Base-by-base conservation (phyloP, 2,797 vertebrate species). In the Ctenopoma multispine region DNA sequence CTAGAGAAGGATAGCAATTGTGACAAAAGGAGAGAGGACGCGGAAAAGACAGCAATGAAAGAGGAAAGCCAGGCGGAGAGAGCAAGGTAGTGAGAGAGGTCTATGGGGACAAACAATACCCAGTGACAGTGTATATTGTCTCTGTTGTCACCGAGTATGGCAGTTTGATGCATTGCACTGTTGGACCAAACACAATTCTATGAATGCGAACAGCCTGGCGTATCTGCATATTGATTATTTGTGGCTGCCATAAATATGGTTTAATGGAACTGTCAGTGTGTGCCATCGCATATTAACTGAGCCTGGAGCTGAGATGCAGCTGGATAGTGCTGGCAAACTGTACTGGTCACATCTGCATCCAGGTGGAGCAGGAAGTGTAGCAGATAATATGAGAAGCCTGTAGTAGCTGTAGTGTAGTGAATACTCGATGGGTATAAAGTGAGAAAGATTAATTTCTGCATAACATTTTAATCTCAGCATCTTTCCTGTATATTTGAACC, bases 191-290 rank as follows among this genome's bases (percentile, higher is more conserved):
- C 79, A 91, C 84, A 87, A 85, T 80, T 81, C 60, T 63, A 83
- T 15, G 44, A 81, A 74, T 55, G 77, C 21, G 53, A 64, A 86
- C 77, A 18, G 77, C 27, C 74, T 53, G 62, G 72, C 65, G 44
- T 77, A 86, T 92, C 85, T 90, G 87, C 91, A 90, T 88, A 90
- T 89, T 85, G 87, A 88, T 89, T 90, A 87, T 87, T 89, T 77
- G 85, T 66, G 80, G 76, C 75, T 61, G 83, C 85, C 84, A 82
- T 93, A 91, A 92, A 93, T 89, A 89, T 24, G 34, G 61, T 88
- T 85, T 92, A 92, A 91, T 92, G 88, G 87, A 92, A 91, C 79
- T 90, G 90, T 91, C 93, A 84, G 84, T 12, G 74, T 67, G 75
- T 81, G 79, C 60, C 68, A 61, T 76, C 41, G 67, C 84, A 80